Evolutionary conservation across 2,797 vertebrate genomes (phyloP).

Genomic region (Malacoraja senta): DNA sequence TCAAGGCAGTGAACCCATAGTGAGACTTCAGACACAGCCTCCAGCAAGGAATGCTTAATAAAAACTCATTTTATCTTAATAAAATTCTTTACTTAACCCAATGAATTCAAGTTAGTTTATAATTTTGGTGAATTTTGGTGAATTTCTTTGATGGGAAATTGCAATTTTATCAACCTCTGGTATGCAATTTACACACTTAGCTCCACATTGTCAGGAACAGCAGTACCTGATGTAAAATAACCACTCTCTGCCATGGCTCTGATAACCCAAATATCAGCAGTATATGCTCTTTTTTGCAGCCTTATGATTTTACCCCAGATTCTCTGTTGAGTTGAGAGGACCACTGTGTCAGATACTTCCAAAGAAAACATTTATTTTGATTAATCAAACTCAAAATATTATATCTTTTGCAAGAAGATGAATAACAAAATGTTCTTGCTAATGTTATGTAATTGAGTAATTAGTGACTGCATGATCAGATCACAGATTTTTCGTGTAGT

Average conservation of each 20-base stretch:
- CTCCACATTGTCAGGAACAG: neutral
- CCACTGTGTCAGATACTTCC: neutral
- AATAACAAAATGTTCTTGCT: neutral
- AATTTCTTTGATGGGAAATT: neutral
- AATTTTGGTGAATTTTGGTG: neutral
- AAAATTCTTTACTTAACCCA: neutral
- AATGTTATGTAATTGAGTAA: neutral
- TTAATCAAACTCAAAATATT: neutral
- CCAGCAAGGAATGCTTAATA: slow-evolving; percentile 6
- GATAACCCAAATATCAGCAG: neutral
- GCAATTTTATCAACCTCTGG: neutral
- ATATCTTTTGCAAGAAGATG: neutral
- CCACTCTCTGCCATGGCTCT: neutral
- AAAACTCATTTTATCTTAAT: slow-evolving; percentile 16
- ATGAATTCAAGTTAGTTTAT: slow-evolving; percentile 1
- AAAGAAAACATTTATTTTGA: neutral
- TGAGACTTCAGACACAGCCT: neutral
- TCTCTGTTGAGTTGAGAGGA: neutral
- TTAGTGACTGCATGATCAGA: neutral
- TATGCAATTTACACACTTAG: neutral
- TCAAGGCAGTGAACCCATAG: neutral
- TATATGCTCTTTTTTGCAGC: neutral
- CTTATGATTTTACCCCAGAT: neutral
- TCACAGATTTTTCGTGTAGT: neutral
- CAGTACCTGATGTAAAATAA: neutral